Evolutionary conservation across 2,888 invertebrate species (phyloP), one percentile per base, ranked within the genome.

Genomic region (Eupeodes latifasciatus): DNA sequence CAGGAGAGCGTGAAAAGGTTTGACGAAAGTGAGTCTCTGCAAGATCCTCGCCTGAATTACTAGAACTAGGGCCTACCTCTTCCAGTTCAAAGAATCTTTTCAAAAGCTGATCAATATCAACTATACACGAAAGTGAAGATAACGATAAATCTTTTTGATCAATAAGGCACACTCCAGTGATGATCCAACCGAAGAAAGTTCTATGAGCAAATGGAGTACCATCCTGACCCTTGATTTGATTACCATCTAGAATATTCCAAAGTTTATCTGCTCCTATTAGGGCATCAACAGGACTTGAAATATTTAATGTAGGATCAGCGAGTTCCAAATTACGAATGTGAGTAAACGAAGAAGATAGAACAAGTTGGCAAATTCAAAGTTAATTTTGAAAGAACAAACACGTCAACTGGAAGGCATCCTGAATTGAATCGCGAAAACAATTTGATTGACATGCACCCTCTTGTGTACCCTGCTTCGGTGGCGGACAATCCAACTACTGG

Each of bases 401-500:
- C 19, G 19, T 19, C 19, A 19, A 19, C 19, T 19, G 19, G 19
- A 19, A 19, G 19, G 19, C 19, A 19, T 19, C 19, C 19, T 19
- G 19, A 19, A 19, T 19, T 19, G 19, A 66, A 66, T 14, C 53
- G 75, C 7, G 64, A 76, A 44, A 9, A 19, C 5, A 64, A n/a
- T 27, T 51, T 16, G 14, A 76, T 36, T n/a, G 36, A 61, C 9
- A 74, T 5, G 19, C 19, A n/a, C n/a, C 19, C 19, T 1, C 19
- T 19, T 19, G 19, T 19, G 19, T 19, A 19, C 19, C 19, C 19
- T 19, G 19, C 19, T 19, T 19, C 19, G 19, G 19, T 19, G 19
- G 19, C 19, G 34, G 74, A 61, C 27, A 74, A 12, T 14, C 74
- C 61, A 19, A 34, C 10, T 1, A 59, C 40, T n/a, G 59, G 49